phyloP scores from a whole-genome alignment of 2,113 vertebrate genomes.

The Isurus oxyrinchus region DNA sequence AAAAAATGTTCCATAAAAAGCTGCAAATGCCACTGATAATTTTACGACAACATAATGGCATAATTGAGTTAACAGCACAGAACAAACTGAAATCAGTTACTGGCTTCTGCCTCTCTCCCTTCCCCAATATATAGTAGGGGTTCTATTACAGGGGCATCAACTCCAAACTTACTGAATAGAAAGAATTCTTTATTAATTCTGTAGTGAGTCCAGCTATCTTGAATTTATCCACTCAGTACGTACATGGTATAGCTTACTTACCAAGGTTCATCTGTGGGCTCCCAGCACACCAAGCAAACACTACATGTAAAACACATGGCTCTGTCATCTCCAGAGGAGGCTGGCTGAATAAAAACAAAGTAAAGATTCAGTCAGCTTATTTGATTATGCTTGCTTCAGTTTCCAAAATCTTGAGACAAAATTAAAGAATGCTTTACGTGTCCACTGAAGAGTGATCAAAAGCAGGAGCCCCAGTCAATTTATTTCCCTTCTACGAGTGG shows the following conservation, averaged over 20 bases:
- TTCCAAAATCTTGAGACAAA: background rate
- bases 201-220: background rate
- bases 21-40: background rate
- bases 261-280: conserved; percentile 98
- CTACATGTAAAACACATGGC: conserved; percentile 99
- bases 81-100: background rate
- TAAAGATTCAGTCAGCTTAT: background rate
- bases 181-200: background rate
- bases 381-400: background rate
- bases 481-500: background rate
- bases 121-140: background rate
- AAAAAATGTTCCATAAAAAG: background rate
- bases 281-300: conserved; percentile 97
- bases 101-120: background rate
- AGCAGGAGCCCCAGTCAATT: background rate
- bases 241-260: conserved; percentile 49
- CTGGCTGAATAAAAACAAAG: conserved; percentile 63
- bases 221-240: no score
- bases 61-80: background rate
- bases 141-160: background rate
- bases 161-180: background rate
- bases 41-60: background rate
- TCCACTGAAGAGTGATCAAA: background rate
- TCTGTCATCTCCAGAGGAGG: conserved; percentile 93
- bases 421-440: background rate